Percentiles rank a stretch among this genome's conserved stretches.
These are phyloP conservation scores for Drosophila varians DNA, from an alignment of 1,140 invertebrate species.

Conservation along the genomic window DNA sequence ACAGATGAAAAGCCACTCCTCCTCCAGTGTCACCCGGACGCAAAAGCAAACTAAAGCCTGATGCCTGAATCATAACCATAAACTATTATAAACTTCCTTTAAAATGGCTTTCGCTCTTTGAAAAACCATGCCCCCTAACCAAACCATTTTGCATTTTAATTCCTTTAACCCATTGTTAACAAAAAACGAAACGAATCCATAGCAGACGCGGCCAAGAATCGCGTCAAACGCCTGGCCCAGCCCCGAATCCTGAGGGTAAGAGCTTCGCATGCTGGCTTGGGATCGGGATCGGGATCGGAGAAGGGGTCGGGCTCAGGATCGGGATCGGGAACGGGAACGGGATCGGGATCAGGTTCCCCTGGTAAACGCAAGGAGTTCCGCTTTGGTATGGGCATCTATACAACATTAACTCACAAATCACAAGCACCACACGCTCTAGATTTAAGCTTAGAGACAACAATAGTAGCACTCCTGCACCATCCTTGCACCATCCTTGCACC, in stretches of 20 bases:
- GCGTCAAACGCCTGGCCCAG: constrained; percentile 81
- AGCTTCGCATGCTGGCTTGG: constrained; percentile 73
- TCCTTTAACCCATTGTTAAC: constrained; percentile 28
- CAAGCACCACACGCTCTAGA: background rate
- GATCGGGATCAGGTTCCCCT: constrained; percentile 23
- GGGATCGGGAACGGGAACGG: constrained; percentile 20
- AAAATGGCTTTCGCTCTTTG: background rate
- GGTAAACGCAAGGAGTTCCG: constrained; percentile 84
- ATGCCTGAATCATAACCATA: background rate
- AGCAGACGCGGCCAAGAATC: constrained; percentile 49
- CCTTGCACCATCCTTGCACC: background rate
- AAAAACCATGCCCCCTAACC: constrained; percentile 17
- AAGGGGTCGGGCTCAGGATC: constrained; percentile 46
- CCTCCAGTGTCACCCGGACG: constrained; percentile 3
- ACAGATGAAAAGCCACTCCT: background rate
- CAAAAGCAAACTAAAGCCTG: background rate
- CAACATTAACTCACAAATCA: constrained; percentile 21
- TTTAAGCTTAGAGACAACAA: background rate
- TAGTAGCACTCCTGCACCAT: too few relatives aligned
- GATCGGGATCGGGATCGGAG: constrained; percentile 51
- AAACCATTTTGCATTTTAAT: constrained; percentile 35
- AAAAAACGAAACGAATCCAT: constrained; percentile 27
- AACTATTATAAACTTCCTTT: background rate
- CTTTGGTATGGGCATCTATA: constrained; percentile 84
- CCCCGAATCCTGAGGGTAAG: constrained; percentile 80